A percentile compares a stretch with the other conserved stretches of the same genome.
Evolutionary conservation across 2,113 vertebrate genomes (phyloP).

Genomic region (Cryptoleucopteryx plumbea): DNA sequence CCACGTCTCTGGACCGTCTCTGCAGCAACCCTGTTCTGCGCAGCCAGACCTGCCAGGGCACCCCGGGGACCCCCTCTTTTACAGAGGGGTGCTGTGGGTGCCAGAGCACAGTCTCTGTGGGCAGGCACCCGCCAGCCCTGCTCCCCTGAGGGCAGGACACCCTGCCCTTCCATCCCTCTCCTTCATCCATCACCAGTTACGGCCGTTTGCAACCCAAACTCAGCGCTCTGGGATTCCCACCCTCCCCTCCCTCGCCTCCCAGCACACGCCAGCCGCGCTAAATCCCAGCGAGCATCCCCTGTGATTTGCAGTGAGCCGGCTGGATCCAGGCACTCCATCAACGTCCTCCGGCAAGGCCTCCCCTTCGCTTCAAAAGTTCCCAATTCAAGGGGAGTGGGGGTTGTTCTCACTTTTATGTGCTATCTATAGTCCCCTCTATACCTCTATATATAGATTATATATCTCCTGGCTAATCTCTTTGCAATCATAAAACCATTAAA

Average conservation of each 20-base stretch:
- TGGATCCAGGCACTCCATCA: background rate
- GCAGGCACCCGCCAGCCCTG: background rate
- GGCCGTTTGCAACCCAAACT: background rate
- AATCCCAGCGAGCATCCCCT: background rate
- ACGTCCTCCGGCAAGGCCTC: background rate
- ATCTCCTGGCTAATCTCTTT: slow-evolving; percentile 45
- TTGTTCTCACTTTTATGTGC: background rate
- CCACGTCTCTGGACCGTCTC: background rate
- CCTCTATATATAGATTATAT: slow-evolving; percentile 37
- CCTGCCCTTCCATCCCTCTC: background rate
- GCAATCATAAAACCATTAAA: slow-evolving; percentile 66
- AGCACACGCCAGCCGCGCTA: background rate
- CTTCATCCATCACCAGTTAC: background rate
- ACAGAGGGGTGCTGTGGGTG: background rate
- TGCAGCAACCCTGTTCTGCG: background rate
- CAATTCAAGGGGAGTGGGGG: background rate
- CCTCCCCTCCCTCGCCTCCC: background rate
- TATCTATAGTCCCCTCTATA: slow-evolving; percentile 40
- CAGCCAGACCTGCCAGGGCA: background rate
- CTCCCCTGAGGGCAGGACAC: background rate
- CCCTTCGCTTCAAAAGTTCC: background rate
- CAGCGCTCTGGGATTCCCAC: background rate
- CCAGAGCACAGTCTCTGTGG: background rate
- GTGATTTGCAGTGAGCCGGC: background rate
- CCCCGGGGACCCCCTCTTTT: background rate